Base-by-base conservation (phyloP, 1,140 invertebrate genomes). In the Drosophila nikananu region DNA sequence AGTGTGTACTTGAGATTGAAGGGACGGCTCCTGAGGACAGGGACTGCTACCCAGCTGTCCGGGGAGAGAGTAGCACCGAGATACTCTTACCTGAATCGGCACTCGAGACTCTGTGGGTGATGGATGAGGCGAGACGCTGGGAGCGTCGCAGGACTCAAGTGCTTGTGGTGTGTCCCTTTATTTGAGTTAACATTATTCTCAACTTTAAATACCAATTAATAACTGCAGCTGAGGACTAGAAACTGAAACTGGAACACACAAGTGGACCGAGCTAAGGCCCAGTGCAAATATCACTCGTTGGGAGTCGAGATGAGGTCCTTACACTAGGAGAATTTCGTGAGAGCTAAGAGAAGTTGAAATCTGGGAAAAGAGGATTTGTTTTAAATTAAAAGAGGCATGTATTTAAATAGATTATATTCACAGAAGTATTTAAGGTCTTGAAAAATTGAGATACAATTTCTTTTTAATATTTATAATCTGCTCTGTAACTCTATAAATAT, bases 181-280 rank as follows among this genome's bases (percentile, higher is more conserved):
- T 86, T 81, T 90, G 78, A 82, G 67, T 49, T 82, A 90, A 86
- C 86, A 87, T 87, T 87, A 87, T 87, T 87, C 84, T 90, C 71
- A 75, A 90, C 86, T 90, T 90, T 90, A 90, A 90, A 90, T 90
- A 90, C 86, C 86, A 90, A 90, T 90, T 90, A 90, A 90, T 90
- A 90, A 90, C 81, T 86, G 75, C 78, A 90, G 86, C 81, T 76
- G 78, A 73, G 39, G 62, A 64, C 70, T 77, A 67, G 42, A 67
- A 71, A 71, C 57, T 71, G 55, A 42, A 89, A 89, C 75, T 90
- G 86, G 86, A 90, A 90, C 86, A 90, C 86, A 90, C 86, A 90
- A 90, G 86, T 90, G 86, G 86, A 41, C 59, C 41, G 23, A 44
- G 68, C 54, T 30, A 57, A 48, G 74, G 67, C 73, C 76, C 74